A percentile compares a stretch with the other conserved stretches of the same genome.
These are phyloP conservation scores for Rhagoletis pomonella DNA, from an alignment of 1,140 invertebrate species.

Conservation along the genomic window DNA sequence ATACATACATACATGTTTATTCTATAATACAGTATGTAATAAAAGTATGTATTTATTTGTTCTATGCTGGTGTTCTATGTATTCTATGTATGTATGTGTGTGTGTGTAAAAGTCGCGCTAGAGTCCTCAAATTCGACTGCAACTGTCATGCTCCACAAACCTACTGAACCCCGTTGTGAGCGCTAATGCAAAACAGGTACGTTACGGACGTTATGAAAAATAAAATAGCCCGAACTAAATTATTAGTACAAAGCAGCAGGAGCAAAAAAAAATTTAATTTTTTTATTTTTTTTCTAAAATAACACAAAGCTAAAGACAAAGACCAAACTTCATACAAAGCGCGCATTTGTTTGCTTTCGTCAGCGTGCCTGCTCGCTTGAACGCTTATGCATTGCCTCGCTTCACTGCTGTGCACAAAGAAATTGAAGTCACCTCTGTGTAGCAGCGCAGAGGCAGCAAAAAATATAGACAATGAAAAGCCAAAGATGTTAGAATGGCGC, in stretches of 20 bases:
- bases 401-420: slow-evolving; percentile 3
- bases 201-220: not conserved
- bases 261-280: not conserved
- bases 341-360: not conserved
- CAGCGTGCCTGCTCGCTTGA: not conserved
- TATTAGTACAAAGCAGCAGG: slow-evolving; percentile 33
- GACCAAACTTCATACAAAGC: slow-evolving; percentile 13
- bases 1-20: not conserved
- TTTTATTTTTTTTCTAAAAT: not conserved
- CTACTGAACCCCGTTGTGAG: slow-evolving; percentile 46
- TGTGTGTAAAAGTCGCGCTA: not conserved
- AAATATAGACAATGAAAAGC: not conserved
- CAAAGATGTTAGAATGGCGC: slow-evolving; percentile 18
- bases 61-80: not conserved
- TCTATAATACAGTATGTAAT: not conserved
- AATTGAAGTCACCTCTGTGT: slow-evolving; percentile 38
- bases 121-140: slow-evolving; percentile 31
- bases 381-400: not conserved
- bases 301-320: slow-evolving; percentile 34
- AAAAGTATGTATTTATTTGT: not conserved
- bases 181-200: slow-evolving; percentile 39
- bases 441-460: not conserved
- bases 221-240: slow-evolving; percentile 45
- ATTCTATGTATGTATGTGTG: slow-evolving; percentile 12
- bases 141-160: slow-evolving; percentile 50